Base-by-base conservation (phyloP, 1,140 invertebrate species). In the Habropoda laboriosa region DNA sequence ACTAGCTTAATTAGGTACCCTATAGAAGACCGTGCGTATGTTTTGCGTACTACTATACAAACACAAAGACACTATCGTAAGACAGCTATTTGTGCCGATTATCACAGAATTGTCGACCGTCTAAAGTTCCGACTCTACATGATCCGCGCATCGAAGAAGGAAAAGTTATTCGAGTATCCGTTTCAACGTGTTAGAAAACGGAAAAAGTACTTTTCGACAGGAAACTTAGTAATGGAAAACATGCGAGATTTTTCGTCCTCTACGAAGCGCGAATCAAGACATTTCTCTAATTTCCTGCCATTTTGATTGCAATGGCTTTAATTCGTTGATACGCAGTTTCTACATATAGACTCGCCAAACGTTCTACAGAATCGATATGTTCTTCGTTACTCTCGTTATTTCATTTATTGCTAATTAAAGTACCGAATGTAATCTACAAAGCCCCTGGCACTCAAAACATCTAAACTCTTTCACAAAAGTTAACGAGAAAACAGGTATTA, bases 91-190 rank as follows among this genome's bases (percentile, higher is more conserved):
- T 80, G 57, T 80, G 76, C 72, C 75, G 58, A 86, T 80, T 86
- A 86, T 86, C 76, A 86, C 85, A 86, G 76, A 86, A 80, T 68
- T 61, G 42, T 77, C 42, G 58, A 76, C 75, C 73, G 27, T 30
- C 10, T n/a, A 53, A 82, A n/a, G n/a, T n/a, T n/a, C n/a, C n/a
- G n/a, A n/a, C n/a, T n/a, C n/a, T n/a, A n/a, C n/a, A 68, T 64
- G 10, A 73, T 73, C 51, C 21, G 10, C 16, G n/a, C 30, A 7
- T 45, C 71, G 35, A 47, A 24, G 30, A 57, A 67, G 21, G 42
- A 16, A 60, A 61, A 35, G 16, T 57, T 21, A 12, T 47, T 63
- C 4, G 24, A 18, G 27, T 21, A 13, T 27, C n/a, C 73, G 42
- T 83, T 74, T 40, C 18, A 30, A 47, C 42, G 18, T 24, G 21